phyloP scores from a whole-genome alignment of 2,797 vertebrate species.

The Rhincodon typus region DNA sequence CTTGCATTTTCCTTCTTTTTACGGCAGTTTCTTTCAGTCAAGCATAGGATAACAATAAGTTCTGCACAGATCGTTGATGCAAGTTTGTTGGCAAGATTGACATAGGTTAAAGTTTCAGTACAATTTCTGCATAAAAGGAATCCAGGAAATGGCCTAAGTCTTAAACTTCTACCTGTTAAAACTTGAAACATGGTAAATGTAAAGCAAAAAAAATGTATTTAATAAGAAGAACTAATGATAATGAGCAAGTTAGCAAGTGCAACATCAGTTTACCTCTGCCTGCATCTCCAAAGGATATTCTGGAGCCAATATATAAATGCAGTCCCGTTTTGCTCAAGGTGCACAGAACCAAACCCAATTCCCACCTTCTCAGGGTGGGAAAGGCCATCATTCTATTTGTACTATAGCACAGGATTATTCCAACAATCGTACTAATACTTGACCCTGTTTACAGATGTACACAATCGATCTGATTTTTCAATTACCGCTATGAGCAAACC shows the following conservation, averaged over 20 bases:
- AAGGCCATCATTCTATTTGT: no score
- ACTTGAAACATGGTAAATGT: background rate
- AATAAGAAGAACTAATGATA: background rate
- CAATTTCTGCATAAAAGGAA: background rate
- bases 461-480: no score
- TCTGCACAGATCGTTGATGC: background rate
- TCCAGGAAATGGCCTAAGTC: background rate
- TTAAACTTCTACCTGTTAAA: background rate
- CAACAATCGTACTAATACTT: no score
- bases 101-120: background rate
- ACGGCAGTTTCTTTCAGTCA: background rate
- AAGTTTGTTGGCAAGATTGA: background rate
- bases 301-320: background rate
- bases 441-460: no score
- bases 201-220: background rate
- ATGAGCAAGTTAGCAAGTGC: background rate
- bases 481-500: no score
- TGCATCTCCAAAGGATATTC: background rate
- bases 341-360: background rate
- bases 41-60: background rate
- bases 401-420: no score
- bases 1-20: background rate
- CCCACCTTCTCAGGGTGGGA: no score
- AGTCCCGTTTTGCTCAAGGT: background rate
- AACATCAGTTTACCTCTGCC: background rate